phyloP scores from a whole-genome alignment of 2,888 invertebrate genomes.

The Noctua pronuba region DNA sequence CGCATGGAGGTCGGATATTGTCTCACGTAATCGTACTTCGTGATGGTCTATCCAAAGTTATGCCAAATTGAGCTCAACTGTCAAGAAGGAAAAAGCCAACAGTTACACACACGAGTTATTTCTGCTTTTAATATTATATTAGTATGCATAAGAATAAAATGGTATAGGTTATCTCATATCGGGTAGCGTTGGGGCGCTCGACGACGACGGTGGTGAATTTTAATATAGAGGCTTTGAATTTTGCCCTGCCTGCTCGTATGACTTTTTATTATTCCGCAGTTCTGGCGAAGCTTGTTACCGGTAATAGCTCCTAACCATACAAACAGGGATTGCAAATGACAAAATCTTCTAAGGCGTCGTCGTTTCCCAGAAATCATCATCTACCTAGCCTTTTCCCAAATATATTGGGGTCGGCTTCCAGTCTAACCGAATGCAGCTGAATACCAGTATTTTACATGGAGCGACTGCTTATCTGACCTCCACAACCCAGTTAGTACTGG shows the following conservation, averaged over 20 bases:
- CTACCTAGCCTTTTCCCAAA: too few relatives aligned
- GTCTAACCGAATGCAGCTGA: too few relatives aligned
- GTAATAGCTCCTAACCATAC: neutral
- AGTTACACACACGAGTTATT: too few relatives aligned
- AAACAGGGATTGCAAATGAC: neutral
- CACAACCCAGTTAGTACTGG: too few relatives aligned
- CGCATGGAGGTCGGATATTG: neutral
- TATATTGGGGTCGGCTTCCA: too few relatives aligned
- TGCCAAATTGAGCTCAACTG: too few relatives aligned
- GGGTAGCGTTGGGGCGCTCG: neutral
- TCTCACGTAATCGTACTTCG: neutral
- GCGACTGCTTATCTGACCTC: too few relatives aligned
- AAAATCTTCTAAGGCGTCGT: neutral
- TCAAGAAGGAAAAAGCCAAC: too few relatives aligned
- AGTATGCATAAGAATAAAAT: too few relatives aligned
- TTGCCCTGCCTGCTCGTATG: neutral
- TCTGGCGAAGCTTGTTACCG: neutral
- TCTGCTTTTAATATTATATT: too few relatives aligned
- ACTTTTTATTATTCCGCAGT: neutral
- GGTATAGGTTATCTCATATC: neutral
- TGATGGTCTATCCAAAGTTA: too few relatives aligned
- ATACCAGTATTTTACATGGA: too few relatives aligned
- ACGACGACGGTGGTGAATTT: neutral
- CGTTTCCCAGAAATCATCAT: neutral
- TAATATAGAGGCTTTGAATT: neutral